Evolutionary conservation across 1,140 invertebrate species (phyloP), one percentile per base, ranked within the genome.

Genomic region (Laupala kohalensis): DNA sequence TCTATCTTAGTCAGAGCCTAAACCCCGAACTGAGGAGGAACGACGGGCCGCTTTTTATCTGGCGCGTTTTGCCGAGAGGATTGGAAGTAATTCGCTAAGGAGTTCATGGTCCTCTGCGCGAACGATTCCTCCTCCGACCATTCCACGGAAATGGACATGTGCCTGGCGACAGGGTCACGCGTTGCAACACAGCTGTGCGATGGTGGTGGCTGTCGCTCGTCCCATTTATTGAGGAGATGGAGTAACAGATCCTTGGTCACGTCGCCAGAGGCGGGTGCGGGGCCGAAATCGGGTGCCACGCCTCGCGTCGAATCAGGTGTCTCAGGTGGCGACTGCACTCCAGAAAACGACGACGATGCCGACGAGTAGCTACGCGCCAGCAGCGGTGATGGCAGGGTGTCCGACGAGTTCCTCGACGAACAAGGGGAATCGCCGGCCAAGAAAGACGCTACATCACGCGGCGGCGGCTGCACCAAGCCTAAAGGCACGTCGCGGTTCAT

Each of bases 141-240:
- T 30, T 83, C 80, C 24, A 80, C 73, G 63, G 81, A 83, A 9
- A 83, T 76, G 0, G 80, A 80, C 62, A 83, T 83, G 4, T 81
- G 77, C 2, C 78, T 77, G 0, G 76, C 70, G 0, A 74, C 3
- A 63, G 27, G 1, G 37, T 9, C 0, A 73, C 68, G 3, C 72
- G 71, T 64, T 72, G 77, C 25, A 24, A 25, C 25, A 12, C 29
- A 5, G 25, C 37, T 6, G 13, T 37, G 30, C 29, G n/a, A 67
- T 0, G 75, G 77, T 19, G 30, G 30, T 6, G 67, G 12, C 28
- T 79, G 77, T 1, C 77, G 83, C 66, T 89, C 87, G 3, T 88
- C 88, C 87, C 89, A 91, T 78, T 90, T 89, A 71, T 89, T 88
- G 30, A 92, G 77, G 64, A 92, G 79, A 78, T 90, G 86, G 24